Conservation (phyloP, 2,113 vertebrate species). For the Myrmecophaga tridactyla region DNA sequence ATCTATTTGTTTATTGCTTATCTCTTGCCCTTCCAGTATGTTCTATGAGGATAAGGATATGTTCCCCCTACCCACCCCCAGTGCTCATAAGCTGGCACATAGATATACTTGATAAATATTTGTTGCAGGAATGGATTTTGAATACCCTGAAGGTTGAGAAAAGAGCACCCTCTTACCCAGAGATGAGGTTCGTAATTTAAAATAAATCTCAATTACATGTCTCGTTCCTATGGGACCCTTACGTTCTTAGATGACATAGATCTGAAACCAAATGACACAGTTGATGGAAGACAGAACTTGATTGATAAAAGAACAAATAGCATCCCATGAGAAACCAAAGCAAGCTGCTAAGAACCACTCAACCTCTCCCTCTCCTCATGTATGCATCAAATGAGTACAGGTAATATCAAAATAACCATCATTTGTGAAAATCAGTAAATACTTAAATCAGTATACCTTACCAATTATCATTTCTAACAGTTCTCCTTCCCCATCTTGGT, state of each 20-base stretch:
- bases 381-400: neutral
- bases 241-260: neutral
- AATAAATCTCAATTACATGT: neutral
- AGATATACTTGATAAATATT: constrained; percentile 14
- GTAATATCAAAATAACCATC: constrained; percentile 19
- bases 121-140: neutral
- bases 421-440: constrained; percentile 8
- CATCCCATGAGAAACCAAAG: neutral
- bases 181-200: neutral
- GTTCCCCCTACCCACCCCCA: neutral
- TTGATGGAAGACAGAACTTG: neutral
- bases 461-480: neutral
- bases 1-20: neutral
- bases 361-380: neutral
- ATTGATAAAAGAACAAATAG: neutral
- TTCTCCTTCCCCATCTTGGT: neutral
- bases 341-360: neutral
- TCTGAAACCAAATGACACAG: neutral
- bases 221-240: neutral
- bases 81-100: neutral
- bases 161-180: neutral
- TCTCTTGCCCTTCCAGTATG: neutral
- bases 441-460: constrained; percentile 33
- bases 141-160: constrained; percentile 6
- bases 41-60: neutral